Base-by-base conservation (phyloP, 2,797 vertebrate species). In the Danio tinwini region DNA sequence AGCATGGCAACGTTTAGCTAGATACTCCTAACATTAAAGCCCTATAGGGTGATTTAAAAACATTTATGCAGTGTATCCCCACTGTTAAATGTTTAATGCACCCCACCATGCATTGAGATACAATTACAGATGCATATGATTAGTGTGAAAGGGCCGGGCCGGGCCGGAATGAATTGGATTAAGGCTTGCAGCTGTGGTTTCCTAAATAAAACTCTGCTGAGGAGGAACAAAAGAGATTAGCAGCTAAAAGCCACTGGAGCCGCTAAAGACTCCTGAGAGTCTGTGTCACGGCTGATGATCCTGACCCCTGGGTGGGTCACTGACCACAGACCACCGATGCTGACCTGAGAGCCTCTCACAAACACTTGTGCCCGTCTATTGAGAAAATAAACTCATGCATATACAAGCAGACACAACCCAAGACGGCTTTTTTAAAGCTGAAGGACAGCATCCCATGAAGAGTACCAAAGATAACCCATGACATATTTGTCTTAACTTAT, bases 261-360 rank as follows among this genome's bases (percentile, higher is more conserved):
- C 63, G 29, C 56, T 80, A 16, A 86, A 85, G 83, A 80, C 62
- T 84, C 77, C 81, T 58, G 81, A 61, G 56, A 68, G 80, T 74
- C 81, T 78, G 85, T 74, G 76, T 70, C 74, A 81, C 86, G 81
- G 86, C 29, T 81, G 86, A 82, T 88, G 83, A 76, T 6, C 5
- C 13, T 80, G 90, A 61, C 89, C 90, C 91, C 81, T 88, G 87
- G 91, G 87, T 40, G 58, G 29, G 83, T 84, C 83, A 89, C 89
- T 91, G 90, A 88, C 78, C 68, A 74, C 90, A 86, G 87, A 89
- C 85, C 85, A 1, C 47, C 58, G 16, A 49, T 82, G 74, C 82
- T 86, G 88, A 88, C 85, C 88, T 76, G 44, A 6, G 59, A 69
- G 67, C 53, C 50, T 55, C 58, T 58, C 40, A 63, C 75, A 80